Evolutionary conservation across 2,797 vertebrate species (phyloP).

Genomic region (Chelon auratus): DNA sequence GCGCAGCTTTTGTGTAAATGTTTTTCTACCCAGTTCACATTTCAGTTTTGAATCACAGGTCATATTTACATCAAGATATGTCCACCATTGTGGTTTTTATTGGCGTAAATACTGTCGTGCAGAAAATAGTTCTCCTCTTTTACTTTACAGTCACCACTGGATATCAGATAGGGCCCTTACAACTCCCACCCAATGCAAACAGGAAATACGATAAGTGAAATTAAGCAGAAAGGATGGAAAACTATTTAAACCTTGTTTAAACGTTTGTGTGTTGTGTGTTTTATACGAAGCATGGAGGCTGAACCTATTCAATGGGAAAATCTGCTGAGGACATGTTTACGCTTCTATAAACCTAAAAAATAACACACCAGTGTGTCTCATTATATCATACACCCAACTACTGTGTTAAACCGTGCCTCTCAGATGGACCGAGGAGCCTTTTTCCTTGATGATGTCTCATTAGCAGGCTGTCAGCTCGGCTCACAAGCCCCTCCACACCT

Average conservation of each 20-base stretch:
- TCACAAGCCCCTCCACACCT: constrained; percentile 38
- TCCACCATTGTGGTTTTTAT: neutral
- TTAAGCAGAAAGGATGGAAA: constrained; percentile 28
- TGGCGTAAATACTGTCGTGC: neutral
- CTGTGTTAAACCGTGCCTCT: constrained; percentile 35
- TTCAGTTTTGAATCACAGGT: neutral
- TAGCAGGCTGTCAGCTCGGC: constrained; percentile 64
- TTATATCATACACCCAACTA: constrained; percentile 29
- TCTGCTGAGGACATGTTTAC: neutral
- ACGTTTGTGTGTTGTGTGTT: neutral
- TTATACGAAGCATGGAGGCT: neutral
- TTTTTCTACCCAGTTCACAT: neutral
- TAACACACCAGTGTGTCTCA: constrained; percentile 9
- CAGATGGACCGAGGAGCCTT: constrained; percentile 29
- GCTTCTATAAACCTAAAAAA: neutral
- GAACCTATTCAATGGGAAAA: neutral
- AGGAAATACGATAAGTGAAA: constrained; percentile 18
- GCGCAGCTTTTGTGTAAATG: neutral
- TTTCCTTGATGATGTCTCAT: constrained; percentile 70
- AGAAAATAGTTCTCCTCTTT: neutral
- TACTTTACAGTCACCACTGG: no score
- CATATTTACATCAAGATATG: constrained; percentile 3
- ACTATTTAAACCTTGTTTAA: neutral
- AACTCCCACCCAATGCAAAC: neutral
- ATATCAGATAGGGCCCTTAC: constrained; percentile 4